A percentile compares a stretch with the other conserved stretches of the same genome.
These are phyloP conservation scores for Cervus canadensis DNA, from an alignment of 2,113 vertebrate genomes.

Conservation along the genomic window DNA sequence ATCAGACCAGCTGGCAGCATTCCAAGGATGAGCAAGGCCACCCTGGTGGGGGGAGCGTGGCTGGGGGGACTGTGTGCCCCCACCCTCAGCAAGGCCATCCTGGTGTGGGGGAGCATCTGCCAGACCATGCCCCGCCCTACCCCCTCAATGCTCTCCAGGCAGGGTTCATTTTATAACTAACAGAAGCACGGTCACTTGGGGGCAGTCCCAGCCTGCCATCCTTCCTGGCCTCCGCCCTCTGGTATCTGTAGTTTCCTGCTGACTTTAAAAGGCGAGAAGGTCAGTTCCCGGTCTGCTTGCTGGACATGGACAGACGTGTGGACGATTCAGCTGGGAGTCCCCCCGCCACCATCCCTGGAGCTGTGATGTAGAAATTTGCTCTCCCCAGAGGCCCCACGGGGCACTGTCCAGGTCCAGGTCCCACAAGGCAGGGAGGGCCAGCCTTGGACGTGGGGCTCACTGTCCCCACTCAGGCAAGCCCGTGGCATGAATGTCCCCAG, in stretches of 20 bases:
- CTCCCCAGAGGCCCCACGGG: background rate
- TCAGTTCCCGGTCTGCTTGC: background rate
- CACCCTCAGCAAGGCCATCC: background rate
- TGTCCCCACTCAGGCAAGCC: background rate
- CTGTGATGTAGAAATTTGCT: background rate
- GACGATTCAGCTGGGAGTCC: background rate
- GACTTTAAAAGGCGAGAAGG: background rate
- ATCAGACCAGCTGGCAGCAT: background rate
- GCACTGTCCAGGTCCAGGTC: background rate
- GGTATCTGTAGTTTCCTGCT: background rate
- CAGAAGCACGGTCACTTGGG: background rate
- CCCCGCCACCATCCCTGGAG: background rate
- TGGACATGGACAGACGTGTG: background rate
- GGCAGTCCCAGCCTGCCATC: background rate
- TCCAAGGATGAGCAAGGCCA: background rate
- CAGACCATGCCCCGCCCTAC: background rate
- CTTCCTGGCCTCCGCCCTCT: background rate
- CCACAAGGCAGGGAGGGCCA: background rate
- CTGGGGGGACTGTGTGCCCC: background rate
- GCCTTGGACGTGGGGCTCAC: background rate
- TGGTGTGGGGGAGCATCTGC: background rate
- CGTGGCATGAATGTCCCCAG: background rate
- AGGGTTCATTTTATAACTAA: background rate
- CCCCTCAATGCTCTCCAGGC: background rate
- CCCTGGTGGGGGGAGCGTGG: rapidly evolving